A percentile compares a stretch with the other conserved stretches of the same genome.
Conservation (phyloP, 2,113 vertebrate genomes). For the Hypomesus transpacificus region DNA sequence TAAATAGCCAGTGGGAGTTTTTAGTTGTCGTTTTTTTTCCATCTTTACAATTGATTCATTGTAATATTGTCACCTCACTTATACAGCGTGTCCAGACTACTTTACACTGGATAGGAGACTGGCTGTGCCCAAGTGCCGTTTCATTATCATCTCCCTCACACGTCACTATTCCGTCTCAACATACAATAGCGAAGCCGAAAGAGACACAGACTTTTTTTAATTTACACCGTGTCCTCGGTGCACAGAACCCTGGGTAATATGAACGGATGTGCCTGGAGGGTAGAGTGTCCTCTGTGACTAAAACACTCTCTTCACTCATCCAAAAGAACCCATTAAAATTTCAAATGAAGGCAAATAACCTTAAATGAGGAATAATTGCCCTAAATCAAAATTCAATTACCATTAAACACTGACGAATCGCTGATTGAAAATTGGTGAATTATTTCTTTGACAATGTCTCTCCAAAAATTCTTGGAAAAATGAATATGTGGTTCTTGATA, state of each 20-base stretch:
- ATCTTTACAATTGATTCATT: too few relatives aligned
- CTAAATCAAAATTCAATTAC: constrained; percentile 40
- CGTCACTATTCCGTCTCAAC: not conserved
- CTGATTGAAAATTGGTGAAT: constrained; percentile 13
- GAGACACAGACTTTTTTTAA: not conserved
- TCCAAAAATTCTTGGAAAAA: not conserved
- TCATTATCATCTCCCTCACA: not conserved
- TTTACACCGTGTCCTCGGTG: not conserved
- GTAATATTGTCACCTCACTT: too few relatives aligned
- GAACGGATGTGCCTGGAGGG: constrained; percentile 12
- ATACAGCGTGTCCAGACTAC: too few relatives aligned
- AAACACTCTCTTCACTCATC: constrained; percentile 20
- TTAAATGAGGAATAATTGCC: constrained; percentile 40
- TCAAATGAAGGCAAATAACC: constrained; percentile 45
- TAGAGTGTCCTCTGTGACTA: constrained; percentile 17
- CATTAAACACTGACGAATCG: not conserved
- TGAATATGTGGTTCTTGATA: not conserved
- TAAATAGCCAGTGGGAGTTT: too few relatives aligned
- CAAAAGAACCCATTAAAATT: constrained; percentile 45
- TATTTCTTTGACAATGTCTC: constrained; percentile 9
- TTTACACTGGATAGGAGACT: not conserved
- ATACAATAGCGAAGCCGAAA: not conserved
- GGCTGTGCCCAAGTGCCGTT: not conserved
- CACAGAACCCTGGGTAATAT: not conserved
- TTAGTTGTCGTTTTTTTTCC: too few relatives aligned